Percentiles rank a stretch among this genome's conserved stretches.
These are phyloP conservation scores for Gymnosoma rotundatum DNA, from an alignment of 2,888 invertebrate genomes.

Conservation along the genomic window DNA sequence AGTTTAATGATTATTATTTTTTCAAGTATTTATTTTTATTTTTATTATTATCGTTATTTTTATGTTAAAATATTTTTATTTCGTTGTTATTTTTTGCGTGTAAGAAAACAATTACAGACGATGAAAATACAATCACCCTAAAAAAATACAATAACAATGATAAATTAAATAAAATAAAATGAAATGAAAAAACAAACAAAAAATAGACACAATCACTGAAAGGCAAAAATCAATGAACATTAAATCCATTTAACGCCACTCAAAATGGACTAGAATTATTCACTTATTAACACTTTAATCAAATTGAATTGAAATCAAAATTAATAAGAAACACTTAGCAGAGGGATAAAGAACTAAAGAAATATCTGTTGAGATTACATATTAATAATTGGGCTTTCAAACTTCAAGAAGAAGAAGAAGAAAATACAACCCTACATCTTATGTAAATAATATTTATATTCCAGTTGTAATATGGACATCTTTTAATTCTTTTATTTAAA, in stretches of 20 bases:
- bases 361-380: background rate
- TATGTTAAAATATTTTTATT: conserved; percentile 21
- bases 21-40: conserved; percentile 3
- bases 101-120: conserved; percentile 57
- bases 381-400: background rate
- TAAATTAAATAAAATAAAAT: conserved; percentile 27
- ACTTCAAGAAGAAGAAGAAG: background rate
- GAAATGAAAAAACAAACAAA: background rate
- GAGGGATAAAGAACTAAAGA: background rate
- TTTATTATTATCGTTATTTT: conserved; percentile 31
- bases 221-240: conserved; percentile 12
- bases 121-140: conserved; percentile 54
- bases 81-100: conserved; percentile 56
- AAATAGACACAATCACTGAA: background rate
- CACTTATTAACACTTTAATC: conserved; percentile 29
- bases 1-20: conserved; percentile 15
- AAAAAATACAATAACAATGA: conserved; percentile 40
- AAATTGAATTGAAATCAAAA: background rate
- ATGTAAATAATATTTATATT: conserved; percentile 16
- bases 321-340: background rate
- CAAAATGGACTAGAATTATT: conserved; percentile 8
- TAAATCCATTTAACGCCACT: conserved; percentile 7
- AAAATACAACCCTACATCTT: conserved; percentile 6
- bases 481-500: conserved; percentile 11
- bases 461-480: background rate